A percentile compares a stretch with the other conserved stretches of the same genome.
Conservation (phyloP, 2,113 vertebrate genomes). For the Limnothrissa miodon region DNA sequence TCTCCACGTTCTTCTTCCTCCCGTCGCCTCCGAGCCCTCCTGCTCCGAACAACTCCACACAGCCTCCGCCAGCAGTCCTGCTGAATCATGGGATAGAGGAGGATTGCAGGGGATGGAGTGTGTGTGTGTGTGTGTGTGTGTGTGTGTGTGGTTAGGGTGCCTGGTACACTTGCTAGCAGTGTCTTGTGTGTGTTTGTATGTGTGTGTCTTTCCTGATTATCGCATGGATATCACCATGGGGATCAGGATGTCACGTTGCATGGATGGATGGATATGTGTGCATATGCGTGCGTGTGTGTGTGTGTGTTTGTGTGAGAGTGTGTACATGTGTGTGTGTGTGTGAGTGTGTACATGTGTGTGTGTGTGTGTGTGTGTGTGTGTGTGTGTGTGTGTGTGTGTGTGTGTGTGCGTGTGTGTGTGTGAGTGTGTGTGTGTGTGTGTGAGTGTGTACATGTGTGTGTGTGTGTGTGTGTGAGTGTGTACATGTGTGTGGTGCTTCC, state of each 20-base stretch:
- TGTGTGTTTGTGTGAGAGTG: no score
- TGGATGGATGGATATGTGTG: no score
- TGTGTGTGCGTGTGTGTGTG: not conserved
- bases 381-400: not conserved
- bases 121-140: not conserved
- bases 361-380: not conserved
- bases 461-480: not conserved
- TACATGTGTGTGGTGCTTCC: not conserved
- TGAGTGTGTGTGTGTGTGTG: not conserved
- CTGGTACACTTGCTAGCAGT: not conserved
- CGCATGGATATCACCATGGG: not conserved
- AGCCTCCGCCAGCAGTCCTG: not conserved
- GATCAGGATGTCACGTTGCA: not conserved
- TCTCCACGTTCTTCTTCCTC: not conserved
- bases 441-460: not conserved
- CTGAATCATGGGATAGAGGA: slow-evolving; percentile 4
- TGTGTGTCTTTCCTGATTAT: not conserved
- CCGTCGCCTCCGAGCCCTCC: not conserved
- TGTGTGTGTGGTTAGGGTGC: not conserved
- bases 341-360: not conserved
- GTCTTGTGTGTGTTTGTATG: not conserved
- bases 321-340: not conserved
- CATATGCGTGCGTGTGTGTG: not conserved
- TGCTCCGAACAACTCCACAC: not conserved
- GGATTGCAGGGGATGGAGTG: not conserved